Conservation (phyloP, 2,888 invertebrate species). For the Drosophila pseudotakahashii region DNA sequence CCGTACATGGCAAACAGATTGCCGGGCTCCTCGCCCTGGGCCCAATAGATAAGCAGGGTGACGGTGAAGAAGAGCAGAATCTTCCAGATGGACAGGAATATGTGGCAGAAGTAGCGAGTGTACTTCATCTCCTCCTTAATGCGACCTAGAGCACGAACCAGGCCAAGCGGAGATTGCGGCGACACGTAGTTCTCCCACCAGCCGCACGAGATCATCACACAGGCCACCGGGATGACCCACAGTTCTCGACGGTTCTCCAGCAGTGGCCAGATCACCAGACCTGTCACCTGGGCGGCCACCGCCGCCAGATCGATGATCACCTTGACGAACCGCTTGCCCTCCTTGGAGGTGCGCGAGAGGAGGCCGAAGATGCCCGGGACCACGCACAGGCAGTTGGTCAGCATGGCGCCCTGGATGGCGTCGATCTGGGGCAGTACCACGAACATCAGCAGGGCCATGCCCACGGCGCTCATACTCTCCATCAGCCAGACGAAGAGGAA, state of each 20-base stretch:
- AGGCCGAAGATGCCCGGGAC: slow-evolving; percentile 91
- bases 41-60: slow-evolving; percentile 89
- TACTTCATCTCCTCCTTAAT: slow-evolving; percentile 91
- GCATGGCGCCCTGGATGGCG: slow-evolving; percentile 97
- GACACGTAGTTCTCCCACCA: slow-evolving; percentile 99
- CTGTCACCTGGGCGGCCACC: slow-evolving; percentile 94
- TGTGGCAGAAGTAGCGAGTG: slow-evolving; percentile 94
- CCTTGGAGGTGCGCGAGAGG: slow-evolving; percentile 92
- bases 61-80: slow-evolving; percentile 91
- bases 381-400: slow-evolving; percentile 97
- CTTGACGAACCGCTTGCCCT: slow-evolving; percentile 91
- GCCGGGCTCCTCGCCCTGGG: slow-evolving; percentile 90
- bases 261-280: slow-evolving; percentile 96
- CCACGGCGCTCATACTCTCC: slow-evolving; percentile 95
- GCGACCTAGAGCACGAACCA: slow-evolving; percentile 89
- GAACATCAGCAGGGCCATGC: slow-evolving; percentile 94
- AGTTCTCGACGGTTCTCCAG: slow-evolving; percentile 90
- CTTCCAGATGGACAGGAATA: slow-evolving; percentile 97
- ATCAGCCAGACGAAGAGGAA: slow-evolving; percentile 88
- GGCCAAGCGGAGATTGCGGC: slow-evolving; percentile 90
- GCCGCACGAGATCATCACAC: slow-evolving; percentile 94
- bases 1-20: slow-evolving; percentile 91
- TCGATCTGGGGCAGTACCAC: slow-evolving; percentile 95
- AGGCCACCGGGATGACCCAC: slow-evolving; percentile 94
- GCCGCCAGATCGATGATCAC: slow-evolving; percentile 93